Percentiles rank a stretch among this genome's conserved stretches.
Conservation (phyloP, 2,888 invertebrate genomes). For the Dendrolimus pini region DNA sequence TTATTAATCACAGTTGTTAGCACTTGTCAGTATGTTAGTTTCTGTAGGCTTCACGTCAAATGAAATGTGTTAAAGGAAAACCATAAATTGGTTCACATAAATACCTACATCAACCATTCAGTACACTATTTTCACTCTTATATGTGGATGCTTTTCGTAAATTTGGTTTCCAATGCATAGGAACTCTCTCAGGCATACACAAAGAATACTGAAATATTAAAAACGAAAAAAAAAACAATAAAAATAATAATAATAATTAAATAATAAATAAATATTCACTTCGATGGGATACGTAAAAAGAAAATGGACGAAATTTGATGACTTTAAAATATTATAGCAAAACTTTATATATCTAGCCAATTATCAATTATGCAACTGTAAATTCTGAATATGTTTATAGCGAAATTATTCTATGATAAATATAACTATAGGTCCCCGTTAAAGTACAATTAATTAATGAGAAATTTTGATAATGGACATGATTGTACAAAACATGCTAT, state of each 20-base stretch:
- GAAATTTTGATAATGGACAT: constrained; percentile 19
- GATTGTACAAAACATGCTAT: constrained; percentile 60
- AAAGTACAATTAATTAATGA: not conserved
- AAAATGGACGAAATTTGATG: not conserved
- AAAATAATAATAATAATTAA: not conserved
- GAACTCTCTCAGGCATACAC: constrained; percentile 76
- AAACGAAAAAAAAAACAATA: constrained; percentile 28
- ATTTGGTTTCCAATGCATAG: constrained; percentile 76
- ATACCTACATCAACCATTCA: constrained; percentile 75
- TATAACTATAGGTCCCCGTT: not conserved
- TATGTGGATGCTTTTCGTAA: constrained; percentile 75
- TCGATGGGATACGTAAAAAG: not conserved
- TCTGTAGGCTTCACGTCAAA: constrained; percentile 27
- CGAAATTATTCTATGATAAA: not conserved
- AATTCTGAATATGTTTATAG: not conserved
- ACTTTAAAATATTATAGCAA: not conserved
- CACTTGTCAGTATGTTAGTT: constrained; percentile 19
- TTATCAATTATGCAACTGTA: not conserved
- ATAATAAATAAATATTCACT: not conserved
- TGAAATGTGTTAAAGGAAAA: constrained; percentile 1
- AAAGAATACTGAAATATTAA: constrained; percentile 72
- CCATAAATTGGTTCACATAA: constrained; percentile 26
- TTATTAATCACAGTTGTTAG: constrained; percentile 15
- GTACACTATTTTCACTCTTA: constrained; percentile 77
- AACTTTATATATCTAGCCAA: not conserved